Evolutionary conservation across 2,113 vertebrate species (phyloP), one percentile per base, ranked within the genome.

Genomic region (Rissa tridactyla): DNA sequence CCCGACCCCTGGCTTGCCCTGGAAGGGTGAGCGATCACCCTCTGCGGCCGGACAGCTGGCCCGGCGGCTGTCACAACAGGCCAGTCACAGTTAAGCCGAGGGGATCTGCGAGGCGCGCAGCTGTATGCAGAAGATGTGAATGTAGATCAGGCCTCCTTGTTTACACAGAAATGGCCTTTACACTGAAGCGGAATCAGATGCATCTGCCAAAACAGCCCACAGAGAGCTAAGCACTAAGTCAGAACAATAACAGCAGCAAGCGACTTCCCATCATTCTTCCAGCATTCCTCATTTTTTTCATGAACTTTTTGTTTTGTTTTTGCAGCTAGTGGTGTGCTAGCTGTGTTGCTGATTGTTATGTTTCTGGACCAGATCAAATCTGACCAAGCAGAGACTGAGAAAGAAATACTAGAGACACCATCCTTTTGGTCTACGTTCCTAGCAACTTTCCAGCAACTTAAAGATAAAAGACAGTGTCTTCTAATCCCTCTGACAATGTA

Each of bases 401-500:
- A 98, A 47, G 91, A 92, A 77, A 97, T 96, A 51, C 88, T 69
- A 27, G 94, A 97, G 72, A 40, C 79, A 21, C 72, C 97, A 30
- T 97, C 98, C 1, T 95, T 99, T 77, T 98, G 97, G 64, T 97
- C 97, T 66, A 99, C 98, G 1, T 97, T 99, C 86, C 94, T 99
- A 97, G 98, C 99, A 40, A 99, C 99, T 3, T 98, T 99, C 88
- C 79, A 78, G 57, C 99, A 99, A 7, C 97, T 99, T 75, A 94
- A 96, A 95, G 99, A 99, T 95, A 98, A 97, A 92, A 98, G 99
- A 22, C 97, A 99, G 61, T 32, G 99, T 81, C 98, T 98, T 23
- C 98, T 99, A 88, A 98, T 99, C 40, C 99, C 99, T 7, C 97
- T 99, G 97, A 99, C 99, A 19, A 97, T 99, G 98, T 99, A 99